Base-by-base conservation (phyloP, 2,113 vertebrate genomes). In the Nothobranchius furzeri region DNA sequence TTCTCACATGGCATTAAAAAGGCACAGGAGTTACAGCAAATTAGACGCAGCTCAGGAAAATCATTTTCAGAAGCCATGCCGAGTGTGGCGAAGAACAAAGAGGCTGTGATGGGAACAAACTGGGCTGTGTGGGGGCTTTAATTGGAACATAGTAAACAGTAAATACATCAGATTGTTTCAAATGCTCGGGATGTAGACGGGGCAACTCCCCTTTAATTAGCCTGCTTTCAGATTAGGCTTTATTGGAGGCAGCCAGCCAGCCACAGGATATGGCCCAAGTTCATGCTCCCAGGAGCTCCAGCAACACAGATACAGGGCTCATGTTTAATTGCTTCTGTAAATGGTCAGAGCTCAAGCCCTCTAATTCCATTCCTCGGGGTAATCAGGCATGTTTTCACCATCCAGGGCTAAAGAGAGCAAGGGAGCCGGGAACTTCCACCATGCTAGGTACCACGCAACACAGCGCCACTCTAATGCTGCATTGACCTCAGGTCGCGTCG, bases 301-400 rank as follows among this genome's bases (percentile, higher is more conserved):
- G 75, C 76, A 76, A 72, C 68, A 81, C 78, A 90, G 89, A 92
- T 89, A 90, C 89, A 84, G 67, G 76, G 75, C 89, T 89, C 88
- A 79, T 86, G 85, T 90, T 92, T 92, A 93, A 93, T 92, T 92
- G 91, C 88, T 90, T 92, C 91, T 90, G 89, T 93, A 93, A 91
- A 92, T 87, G 92, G 91, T 91, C 91, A 87, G 82, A 90, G 88
- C 91, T 88, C 86, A 78, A 90, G 84, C 75, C 82, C 82, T 77
- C 88, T 87, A 89, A 90, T 83, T 84, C 89, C 72, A 85, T 83
- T 90, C 91, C 90, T 89, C 47, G 2, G 90, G 92, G 91, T 93
- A 93, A 93, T 92, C 90, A 87, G 82, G 74, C 91, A 82, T 87
- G 86, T 89, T 87, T 87, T 87, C 80, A 76, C 87, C 86, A 81